Evolutionary conservation across 2,888 invertebrate genomes (phyloP).

Genomic region (Tinea trinotella): DNA sequence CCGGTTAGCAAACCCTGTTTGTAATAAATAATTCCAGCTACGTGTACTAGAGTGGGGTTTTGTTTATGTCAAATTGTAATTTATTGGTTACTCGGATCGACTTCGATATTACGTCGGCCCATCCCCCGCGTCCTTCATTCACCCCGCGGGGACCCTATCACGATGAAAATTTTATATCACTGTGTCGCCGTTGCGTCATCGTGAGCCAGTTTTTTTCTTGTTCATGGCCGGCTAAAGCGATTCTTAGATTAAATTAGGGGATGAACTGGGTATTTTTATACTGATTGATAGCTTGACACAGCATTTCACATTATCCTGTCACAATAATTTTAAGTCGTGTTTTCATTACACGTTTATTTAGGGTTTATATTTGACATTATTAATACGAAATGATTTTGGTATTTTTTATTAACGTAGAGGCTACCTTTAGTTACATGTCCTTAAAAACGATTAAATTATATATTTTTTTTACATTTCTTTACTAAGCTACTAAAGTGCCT

Average conservation of each 20-base stretch:
- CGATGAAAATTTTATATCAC: conserved; percentile 67
- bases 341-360: background rate
- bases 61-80: conserved; percentile 70
- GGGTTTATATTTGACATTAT: background rate
- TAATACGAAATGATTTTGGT: too few species aligned
- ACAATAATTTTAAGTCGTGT: too few species aligned
- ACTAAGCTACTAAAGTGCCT: too few species aligned
- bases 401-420: too few species aligned
- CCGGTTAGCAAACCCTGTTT: conserved; percentile 32
- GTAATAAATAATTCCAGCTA: conserved; percentile 61
- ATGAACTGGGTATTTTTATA: conserved; percentile 67
- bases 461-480: too few species aligned
- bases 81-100: conserved; percentile 62
- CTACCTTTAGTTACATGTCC: too few species aligned
- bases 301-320: conserved; percentile 43
- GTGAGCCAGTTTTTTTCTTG: conserved; percentile 63
- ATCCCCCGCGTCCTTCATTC: conserved; percentile 38
- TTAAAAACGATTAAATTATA: too few species aligned
- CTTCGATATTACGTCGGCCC: conserved; percentile 60
- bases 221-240: conserved; percentile 62
- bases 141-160: conserved; percentile 29
- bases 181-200: conserved; percentile 44
- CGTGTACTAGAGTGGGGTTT: conserved; percentile 57
- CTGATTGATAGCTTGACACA: conserved; percentile 70
- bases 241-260: conserved; percentile 72